Evolutionary conservation across 2,797 vertebrate species (phyloP).

Genomic region (Valencia hispanica): DNA sequence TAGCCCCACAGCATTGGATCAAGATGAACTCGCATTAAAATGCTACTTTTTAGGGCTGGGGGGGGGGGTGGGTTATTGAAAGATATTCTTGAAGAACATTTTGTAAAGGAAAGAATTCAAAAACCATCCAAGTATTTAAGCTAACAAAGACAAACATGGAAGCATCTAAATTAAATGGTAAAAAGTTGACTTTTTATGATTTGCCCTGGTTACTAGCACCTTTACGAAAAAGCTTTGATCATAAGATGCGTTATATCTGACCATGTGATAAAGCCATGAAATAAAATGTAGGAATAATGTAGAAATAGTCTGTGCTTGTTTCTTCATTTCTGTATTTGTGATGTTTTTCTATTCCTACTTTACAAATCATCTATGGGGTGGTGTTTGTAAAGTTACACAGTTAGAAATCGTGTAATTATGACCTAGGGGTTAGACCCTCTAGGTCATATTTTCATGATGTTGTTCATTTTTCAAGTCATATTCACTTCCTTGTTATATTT

Average conservation of each 20-base stretch:
- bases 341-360: neutral
- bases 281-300: neutral
- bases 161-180: neutral
- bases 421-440: no score
- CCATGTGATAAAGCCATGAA: no score
- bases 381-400: no score
- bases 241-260: neutral
- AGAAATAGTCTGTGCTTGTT: neutral
- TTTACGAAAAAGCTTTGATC: neutral
- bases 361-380: no score
- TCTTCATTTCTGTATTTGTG: neutral
- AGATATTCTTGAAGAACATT: neutral
- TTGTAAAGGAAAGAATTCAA: neutral
- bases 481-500: no score
- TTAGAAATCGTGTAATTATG: no score
- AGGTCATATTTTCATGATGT: no score
- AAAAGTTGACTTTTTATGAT: neutral
- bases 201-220: neutral
- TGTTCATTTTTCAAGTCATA: no score
- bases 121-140: neutral
- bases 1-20: constrained; percentile 9
- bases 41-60: constrained; percentile 20
- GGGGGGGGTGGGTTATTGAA: neutral
- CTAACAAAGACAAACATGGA: neutral
- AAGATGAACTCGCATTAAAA: neutral